Percentiles rank a stretch among this genome's conserved stretches.
Evolutionary conservation across 2,113 vertebrate species (phyloP).

Genomic region (Eonycteris spelaea): DNA sequence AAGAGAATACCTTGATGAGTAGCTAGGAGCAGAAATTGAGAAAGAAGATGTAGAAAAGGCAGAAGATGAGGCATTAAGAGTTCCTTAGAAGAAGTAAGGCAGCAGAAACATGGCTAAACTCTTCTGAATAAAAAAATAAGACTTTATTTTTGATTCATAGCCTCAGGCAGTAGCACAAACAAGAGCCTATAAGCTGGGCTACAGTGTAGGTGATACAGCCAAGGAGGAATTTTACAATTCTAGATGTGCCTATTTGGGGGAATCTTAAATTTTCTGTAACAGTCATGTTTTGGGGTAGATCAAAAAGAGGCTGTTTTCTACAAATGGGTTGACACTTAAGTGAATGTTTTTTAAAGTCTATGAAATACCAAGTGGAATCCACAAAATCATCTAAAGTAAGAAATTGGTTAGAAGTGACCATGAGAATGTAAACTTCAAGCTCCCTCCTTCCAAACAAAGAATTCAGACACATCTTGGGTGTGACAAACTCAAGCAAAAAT

Average conservation of each 20-base stretch:
- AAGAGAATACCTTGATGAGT: not conserved
- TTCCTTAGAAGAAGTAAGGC: not conserved
- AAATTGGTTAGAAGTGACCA: not conserved
- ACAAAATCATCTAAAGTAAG: not conserved
- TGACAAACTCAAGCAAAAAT: not conserved
- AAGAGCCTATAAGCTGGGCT: no score
- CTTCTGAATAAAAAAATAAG: not conserved
- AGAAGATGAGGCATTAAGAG: not conserved
- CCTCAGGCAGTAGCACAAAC: not conserved
- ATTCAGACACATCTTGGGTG: not conserved
- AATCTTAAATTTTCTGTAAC: not conserved
- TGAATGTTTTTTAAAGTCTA: not conserved
- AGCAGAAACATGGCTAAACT: not conserved
- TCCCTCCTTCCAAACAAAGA: not conserved
- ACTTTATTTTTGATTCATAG: not conserved
- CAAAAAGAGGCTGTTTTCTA: not conserved
- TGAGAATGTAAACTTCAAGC: not conserved
- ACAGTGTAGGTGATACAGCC: not conserved
- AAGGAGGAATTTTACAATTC: not conserved
- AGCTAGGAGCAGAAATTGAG: not conserved
- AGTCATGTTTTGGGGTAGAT: not conserved
- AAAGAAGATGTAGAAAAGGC: not conserved
- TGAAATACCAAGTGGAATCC: not conserved
- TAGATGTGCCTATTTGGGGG: not conserved
- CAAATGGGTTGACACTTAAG: not conserved